These are phyloP conservation scores for Galagoides demidoff DNA, from an alignment of 2,797 vertebrate species.

Conservation along the genomic window DNA sequence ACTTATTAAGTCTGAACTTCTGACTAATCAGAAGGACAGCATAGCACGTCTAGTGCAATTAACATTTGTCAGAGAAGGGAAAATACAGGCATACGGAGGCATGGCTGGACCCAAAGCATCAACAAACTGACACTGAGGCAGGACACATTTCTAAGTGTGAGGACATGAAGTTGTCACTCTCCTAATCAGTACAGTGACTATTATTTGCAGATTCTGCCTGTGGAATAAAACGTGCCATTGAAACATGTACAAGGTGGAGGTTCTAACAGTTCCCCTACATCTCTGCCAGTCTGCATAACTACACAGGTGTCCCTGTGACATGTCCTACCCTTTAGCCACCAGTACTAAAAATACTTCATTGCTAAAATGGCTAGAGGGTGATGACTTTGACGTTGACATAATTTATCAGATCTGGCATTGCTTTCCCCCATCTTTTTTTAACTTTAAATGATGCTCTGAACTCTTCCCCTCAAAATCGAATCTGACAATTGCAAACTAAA, in stretches of 20 bases:
- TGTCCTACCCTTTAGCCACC: neutral
- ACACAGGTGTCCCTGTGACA: slow-evolving; percentile 1
- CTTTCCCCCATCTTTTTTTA: neutral
- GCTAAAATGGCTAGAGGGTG: slow-evolving; percentile 9
- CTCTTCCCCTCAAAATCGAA: slow-evolving; percentile 77
- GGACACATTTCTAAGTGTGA: neutral
- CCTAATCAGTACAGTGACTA: neutral
- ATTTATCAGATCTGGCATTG: slow-evolving; percentile 45
- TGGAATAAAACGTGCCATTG: slow-evolving; percentile 3
- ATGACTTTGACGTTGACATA: slow-evolving; percentile 64
- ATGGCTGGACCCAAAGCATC: neutral
- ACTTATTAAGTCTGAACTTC: neutral
- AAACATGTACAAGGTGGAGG: neutral
- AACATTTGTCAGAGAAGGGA: neutral
- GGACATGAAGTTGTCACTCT: neutral
- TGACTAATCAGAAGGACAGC: neutral
- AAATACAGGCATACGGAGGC: neutral
- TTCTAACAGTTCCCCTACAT: neutral
- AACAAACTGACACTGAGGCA: neutral
- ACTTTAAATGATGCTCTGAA: slow-evolving; percentile 70
- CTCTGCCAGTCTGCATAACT: slow-evolving; percentile 32
- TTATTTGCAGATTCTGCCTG: neutral
- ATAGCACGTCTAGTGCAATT: neutral
- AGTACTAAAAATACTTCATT: slow-evolving; percentile 70
- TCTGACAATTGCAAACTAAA: slow-evolving; percentile 83